phyloP scores from a whole-genome alignment of 2,888 invertebrate species.

The Drosophila putrida region DNA sequence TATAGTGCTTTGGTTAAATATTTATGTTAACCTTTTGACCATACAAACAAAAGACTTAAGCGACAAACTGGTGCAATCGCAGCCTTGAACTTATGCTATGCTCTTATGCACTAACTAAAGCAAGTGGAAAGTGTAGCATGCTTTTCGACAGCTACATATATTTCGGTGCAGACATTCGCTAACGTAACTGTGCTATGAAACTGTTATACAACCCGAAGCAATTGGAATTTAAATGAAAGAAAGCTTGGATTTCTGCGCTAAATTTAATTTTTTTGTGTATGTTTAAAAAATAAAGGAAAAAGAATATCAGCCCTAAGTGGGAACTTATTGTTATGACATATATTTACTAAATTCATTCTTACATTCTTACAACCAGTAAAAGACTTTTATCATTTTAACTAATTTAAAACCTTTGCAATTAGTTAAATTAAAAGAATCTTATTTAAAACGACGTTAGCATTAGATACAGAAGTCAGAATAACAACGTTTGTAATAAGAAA shows the following conservation, averaged over 20 bases:
- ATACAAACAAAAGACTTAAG: conserved; percentile 74
- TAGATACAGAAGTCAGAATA: not conserved
- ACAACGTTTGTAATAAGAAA: conserved; percentile 12
- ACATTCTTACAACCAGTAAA: not conserved
- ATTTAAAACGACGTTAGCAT: not conserved
- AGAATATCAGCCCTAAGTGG: not conserved
- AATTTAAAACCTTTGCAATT: not conserved
- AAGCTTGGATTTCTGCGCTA: not conserved
- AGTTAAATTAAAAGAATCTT: not conserved
- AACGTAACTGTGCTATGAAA: not conserved
- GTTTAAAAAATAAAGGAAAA: not conserved
- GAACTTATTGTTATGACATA: not conserved
- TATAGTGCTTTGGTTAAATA: not conserved
- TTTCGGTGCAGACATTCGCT: not conserved
- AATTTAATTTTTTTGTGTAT: not conserved
- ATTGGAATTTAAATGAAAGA: not conserved
- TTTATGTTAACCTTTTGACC: not conserved
- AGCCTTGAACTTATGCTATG: conserved; percentile 40
- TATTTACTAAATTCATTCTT: no score
- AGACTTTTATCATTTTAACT: not conserved
- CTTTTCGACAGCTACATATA: conserved; percentile 17
- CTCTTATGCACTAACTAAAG: rapidly evolving
- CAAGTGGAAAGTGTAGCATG: conserved; percentile 24
- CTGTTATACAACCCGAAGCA: not conserved
- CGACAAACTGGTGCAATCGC: conserved; percentile 47